A percentile compares a stretch with the other conserved stretches of the same genome.
Conservation (phyloP, 23 tunicate species). For the Aplidium turbinatum region DNA sequence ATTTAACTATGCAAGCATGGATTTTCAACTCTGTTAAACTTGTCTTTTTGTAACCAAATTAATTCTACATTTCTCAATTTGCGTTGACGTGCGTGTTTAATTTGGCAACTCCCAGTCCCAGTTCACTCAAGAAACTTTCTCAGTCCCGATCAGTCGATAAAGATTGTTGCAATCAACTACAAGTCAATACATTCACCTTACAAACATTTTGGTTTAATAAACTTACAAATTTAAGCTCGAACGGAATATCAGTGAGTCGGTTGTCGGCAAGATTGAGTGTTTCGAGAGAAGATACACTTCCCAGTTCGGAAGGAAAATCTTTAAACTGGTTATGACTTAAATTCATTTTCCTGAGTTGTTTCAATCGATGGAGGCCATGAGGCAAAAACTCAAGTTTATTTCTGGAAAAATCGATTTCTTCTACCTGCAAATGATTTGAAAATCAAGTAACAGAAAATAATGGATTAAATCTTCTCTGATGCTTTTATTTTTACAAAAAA, state of each 20-base stretch:
- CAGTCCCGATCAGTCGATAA: neutral
- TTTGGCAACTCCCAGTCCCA: too few species aligned
- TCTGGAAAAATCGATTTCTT: conserved; percentile 46
- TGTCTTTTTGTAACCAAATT: too few species aligned
- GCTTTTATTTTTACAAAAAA: too few species aligned
- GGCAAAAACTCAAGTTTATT: conserved; percentile 40
- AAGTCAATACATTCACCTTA: too few species aligned
- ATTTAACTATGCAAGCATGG: too few species aligned
- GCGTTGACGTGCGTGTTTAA: too few species aligned
- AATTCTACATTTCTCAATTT: too few species aligned
- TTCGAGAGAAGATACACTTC: conserved; percentile 32
- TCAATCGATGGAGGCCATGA: conserved; percentile 26
- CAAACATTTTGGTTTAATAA: too few species aligned
- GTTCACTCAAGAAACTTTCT: too few species aligned
- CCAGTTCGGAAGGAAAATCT: conserved; percentile 52
- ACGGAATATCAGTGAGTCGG: conserved; percentile 50
- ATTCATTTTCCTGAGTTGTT: conserved; percentile 30
- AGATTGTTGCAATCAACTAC: too few species aligned
- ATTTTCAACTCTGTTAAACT: too few species aligned
- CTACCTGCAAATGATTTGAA: conserved; percentile 50
- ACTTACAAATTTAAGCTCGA: conserved; percentile 53
- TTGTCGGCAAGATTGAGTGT: conserved; percentile 36
- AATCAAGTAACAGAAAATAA: neutral
- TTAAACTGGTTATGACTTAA: conserved; percentile 51
- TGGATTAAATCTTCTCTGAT: neutral